A percentile compares a stretch with the other conserved stretches of the same genome.
phyloP scores from a whole-genome alignment of 2,888 invertebrate genomes.

The Sinotaia quadrata region DNA sequence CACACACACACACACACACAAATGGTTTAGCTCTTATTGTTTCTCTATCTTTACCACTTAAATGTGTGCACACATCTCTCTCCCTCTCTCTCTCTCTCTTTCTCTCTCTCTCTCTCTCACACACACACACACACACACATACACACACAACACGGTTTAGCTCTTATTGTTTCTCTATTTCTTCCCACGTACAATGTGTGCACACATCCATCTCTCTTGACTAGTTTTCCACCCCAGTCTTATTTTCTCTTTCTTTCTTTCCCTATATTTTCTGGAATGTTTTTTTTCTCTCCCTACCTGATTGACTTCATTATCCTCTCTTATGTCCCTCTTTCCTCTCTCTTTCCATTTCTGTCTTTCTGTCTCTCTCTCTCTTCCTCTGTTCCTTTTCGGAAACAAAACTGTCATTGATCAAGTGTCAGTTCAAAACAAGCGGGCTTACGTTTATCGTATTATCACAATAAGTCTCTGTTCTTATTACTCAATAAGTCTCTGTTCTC shows the following conservation, averaged over 20 bases:
- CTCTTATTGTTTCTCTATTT: background rate
- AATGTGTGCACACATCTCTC: background rate
- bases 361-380: background rate
- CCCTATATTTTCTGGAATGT: background rate
- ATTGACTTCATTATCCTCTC: background rate
- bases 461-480: too few species aligned
- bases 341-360: background rate
- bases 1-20: background rate
- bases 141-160: background rate
- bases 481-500: too few species aligned
- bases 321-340: background rate
- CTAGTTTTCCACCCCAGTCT: background rate
- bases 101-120: background rate
- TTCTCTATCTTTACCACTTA: background rate
- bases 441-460: too few species aligned
- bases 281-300: background rate
- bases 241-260: background rate
- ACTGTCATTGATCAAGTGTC: too few species aligned
- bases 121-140: background rate
- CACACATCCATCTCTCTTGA: background rate
- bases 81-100: background rate
- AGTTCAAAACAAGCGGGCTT: too few species aligned
- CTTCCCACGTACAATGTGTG: too few species aligned
- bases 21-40: background rate
- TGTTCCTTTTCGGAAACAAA: background rate